Evolutionary conservation across 2,888 invertebrate genomes (phyloP).

Genomic region (Diloba caeruleocephala): DNA sequence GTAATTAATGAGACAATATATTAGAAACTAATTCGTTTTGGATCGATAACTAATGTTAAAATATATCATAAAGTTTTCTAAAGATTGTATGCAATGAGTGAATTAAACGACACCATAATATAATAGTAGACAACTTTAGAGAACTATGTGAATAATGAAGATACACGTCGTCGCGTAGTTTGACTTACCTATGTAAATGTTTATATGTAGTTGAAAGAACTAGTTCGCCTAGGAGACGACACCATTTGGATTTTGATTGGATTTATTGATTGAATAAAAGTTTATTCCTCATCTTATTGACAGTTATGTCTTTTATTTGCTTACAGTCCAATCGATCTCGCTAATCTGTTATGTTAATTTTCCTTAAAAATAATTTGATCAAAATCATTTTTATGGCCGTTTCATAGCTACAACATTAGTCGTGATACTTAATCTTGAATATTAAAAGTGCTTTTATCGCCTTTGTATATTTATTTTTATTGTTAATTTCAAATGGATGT

Average conservation of each 20-base stretch:
- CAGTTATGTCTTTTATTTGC: constrained; percentile 44
- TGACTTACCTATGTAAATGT: constrained; percentile 13
- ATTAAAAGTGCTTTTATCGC: constrained; percentile 33
- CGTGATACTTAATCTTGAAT: too few species aligned
- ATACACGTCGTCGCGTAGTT: constrained; percentile 4
- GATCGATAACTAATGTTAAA: constrained; percentile 67
- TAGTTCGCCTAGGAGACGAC: constrained; percentile 4
- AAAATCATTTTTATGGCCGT: too few species aligned
- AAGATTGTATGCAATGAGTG: constrained; percentile 48
- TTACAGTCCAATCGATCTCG: constrained; percentile 27
- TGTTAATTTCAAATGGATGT: constrained; percentile 8
- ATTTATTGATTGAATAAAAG: constrained; percentile 41
- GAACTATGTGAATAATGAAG: constrained; percentile 44
- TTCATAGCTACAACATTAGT: too few species aligned
- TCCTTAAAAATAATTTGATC: constrained; percentile 22
- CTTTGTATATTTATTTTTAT: constrained; percentile 5
- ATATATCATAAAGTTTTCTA: constrained; percentile 64
- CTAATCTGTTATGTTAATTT: constrained; percentile 48
- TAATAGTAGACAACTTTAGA: constrained; percentile 36
- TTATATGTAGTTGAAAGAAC: constrained; percentile 15
- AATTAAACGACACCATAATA: constrained; percentile 45
- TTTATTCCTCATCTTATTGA: constrained; percentile 36
- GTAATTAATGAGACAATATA: constrained; percentile 79
- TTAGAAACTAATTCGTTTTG: constrained; percentile 77
- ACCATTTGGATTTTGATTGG: constrained; percentile 31